These are phyloP conservation scores for Melanotaenia nigrans DNA, from an alignment of 2,797 vertebrate species.

Conservation along the genomic window DNA sequence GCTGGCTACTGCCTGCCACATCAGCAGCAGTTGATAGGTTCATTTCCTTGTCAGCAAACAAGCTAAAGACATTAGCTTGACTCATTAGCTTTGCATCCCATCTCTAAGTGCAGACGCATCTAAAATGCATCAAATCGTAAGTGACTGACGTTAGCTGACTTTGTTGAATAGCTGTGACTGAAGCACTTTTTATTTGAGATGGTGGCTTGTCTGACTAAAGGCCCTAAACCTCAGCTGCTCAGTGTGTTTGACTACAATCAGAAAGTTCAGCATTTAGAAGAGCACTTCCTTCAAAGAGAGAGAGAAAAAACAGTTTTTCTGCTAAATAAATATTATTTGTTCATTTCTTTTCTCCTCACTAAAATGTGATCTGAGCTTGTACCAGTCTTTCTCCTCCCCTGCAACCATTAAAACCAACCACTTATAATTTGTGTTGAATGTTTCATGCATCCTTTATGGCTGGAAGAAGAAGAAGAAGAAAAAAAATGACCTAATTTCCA, in stretches of 20 bases:
- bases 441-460: slow-evolving; percentile 7
- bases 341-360: neutral
- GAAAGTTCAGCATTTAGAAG: neutral
- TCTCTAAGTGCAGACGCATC: slow-evolving; percentile 27
- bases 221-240: neutral
- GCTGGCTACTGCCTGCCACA: slow-evolving; percentile 12
- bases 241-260: neutral
- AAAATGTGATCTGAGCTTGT: slow-evolving; percentile 12
- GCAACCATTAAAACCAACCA: neutral
- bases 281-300: neutral
- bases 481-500: slow-evolving; percentile 8
- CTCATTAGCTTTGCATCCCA: slow-evolving; percentile 25
- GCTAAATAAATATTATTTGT: neutral
- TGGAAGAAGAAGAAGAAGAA: neutral
- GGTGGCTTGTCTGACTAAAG: slow-evolving; percentile 7
- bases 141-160: slow-evolving; percentile 35
- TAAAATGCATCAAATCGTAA: slow-evolving; percentile 21
- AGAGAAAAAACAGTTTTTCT: no score
- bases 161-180: slow-evolving; percentile 10
- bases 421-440: slow-evolving; percentile 21
- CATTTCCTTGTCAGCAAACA: slow-evolving; percentile 28
- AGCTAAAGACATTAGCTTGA: slow-evolving; percentile 16
- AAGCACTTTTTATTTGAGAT: slow-evolving; percentile 5
- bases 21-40: slow-evolving; percentile 25
- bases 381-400: slow-evolving; percentile 4